phyloP scores from a whole-genome alignment of 2,888 invertebrate species.

The Platycheirus albimanus region DNA sequence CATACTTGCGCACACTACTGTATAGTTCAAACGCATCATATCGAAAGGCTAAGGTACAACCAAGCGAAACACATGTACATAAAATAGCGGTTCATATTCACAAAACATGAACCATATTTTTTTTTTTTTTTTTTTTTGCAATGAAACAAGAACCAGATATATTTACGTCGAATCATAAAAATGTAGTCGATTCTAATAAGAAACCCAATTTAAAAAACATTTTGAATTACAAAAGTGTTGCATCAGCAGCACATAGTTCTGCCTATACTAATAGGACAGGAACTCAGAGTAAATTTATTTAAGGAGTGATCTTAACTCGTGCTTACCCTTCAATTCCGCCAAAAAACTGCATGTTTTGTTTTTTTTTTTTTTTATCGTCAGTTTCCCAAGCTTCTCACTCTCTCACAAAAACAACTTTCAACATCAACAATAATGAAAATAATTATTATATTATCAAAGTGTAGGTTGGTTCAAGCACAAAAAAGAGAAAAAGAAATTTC shows the following conservation, averaged over 20 bases:
- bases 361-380: slow-evolving; percentile 28
- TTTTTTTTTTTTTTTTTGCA: too few relatives aligned
- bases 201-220: too few relatives aligned
- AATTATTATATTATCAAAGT: background rate
- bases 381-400: background rate
- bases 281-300: slow-evolving; percentile 6
- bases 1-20: too few relatives aligned
- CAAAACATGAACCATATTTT: too few relatives aligned
- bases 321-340: slow-evolving; percentile 73
- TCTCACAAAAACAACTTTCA: too few relatives aligned
- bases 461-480: background rate
- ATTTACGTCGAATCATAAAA: too few relatives aligned
- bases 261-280: background rate
- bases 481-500: background rate
- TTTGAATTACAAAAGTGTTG: background rate
- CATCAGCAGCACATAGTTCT: slow-evolving; percentile 17
- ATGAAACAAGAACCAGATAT: too few relatives aligned
- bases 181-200: too few relatives aligned
- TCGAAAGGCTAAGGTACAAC: too few relatives aligned
- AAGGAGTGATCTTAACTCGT: slow-evolving; percentile 14
- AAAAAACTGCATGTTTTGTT: slow-evolving; percentile 58
- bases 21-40: too few relatives aligned
- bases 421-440: background rate
- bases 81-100: too few relatives aligned
- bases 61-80: too few relatives aligned